Evolutionary conservation across 2,888 invertebrate genomes (phyloP), one percentile per base, ranked within the genome.

Genomic region (Hemicrepidius hirtus): DNA sequence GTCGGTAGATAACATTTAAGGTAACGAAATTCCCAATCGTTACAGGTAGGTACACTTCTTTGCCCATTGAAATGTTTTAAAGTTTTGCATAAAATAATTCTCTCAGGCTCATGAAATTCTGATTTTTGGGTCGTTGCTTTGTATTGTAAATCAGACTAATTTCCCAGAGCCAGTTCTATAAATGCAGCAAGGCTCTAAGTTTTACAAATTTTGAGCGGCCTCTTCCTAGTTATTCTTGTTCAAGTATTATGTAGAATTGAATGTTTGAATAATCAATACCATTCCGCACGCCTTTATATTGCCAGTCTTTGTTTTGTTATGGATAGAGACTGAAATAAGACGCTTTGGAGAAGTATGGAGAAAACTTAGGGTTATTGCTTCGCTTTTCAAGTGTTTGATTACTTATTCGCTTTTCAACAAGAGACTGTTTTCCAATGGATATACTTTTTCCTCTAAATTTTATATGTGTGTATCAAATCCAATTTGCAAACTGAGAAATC

Each of bases 181-280:
- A 9, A 46, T 12, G n/a, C n/a, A 20, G 13, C 46, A 20, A 16
- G 18, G 24, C 28, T n/a, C 32, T 28, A 28, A 13, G 53, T 53
- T 53, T 53, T 21, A 20, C 28, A 53, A 53, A 53, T 53, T 53
- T 53, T 53, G 13, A 53, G 28, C 13, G 53, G 10, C 21, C 53
- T 16, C 3, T 44, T 16, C 13, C 24, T 24, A 24, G n/a, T 13
- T 41, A 0, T 24, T 10, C 21, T 13, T n/a, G 32, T 6, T 53
- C 53, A 13, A 53, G 53, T 53, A 24, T n/a, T 49, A 20, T 32
- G 32, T 21, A 32, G 53, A 53, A 53, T 53, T 16, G 13, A 18
- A 57, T 28, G 35, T 37, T 37, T 18, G 57, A 57, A 57, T 57
- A 57, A 57, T 57, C 57, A 57, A 57, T 57, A 57, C 57, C 10